A percentile compares a stretch with the other conserved stretches of the same genome.
Evolutionary conservation across 23 tunicate genomes (phyloP).

Genomic region (Halocynthia roretzi): DNA sequence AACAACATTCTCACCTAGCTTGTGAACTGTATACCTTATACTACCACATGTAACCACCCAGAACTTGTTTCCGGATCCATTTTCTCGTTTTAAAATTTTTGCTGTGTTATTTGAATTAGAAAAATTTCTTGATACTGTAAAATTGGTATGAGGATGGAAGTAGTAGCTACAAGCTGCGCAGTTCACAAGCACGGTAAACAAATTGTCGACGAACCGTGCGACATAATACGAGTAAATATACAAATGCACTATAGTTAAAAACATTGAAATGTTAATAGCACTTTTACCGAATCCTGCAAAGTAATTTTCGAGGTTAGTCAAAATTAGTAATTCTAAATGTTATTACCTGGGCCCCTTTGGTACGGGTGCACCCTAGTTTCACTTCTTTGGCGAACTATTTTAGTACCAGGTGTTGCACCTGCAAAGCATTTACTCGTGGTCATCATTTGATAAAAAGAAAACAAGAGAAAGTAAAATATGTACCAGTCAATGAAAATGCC

Average conservation of each 20-base stretch:
- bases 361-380: slow-evolving; percentile 87
- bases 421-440: slow-evolving; percentile 10
- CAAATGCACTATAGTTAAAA: not conserved
- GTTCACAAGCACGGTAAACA: not conserved
- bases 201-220: not conserved
- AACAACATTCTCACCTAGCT: too few species aligned
- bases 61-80: too few species aligned
- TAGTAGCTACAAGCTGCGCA: not conserved
- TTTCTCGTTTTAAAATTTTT: too few species aligned
- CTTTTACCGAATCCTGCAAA: not conserved
- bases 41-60: too few species aligned
- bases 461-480: not conserved
- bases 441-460: not conserved
- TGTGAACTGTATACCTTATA: too few species aligned
- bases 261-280: not conserved
- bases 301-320: not conserved
- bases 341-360: slow-evolving; percentile 96
- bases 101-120: too few species aligned
- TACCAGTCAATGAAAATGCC: too few species aligned
- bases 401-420: slow-evolving; percentile 70
- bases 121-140: too few species aligned
- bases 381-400: slow-evolving; percentile 69
- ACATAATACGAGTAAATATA: not conserved
- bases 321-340: not conserved
- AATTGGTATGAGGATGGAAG: too few species aligned